Conservation (phyloP, 2,888 invertebrate species). For the Sussaba pulchella region DNA sequence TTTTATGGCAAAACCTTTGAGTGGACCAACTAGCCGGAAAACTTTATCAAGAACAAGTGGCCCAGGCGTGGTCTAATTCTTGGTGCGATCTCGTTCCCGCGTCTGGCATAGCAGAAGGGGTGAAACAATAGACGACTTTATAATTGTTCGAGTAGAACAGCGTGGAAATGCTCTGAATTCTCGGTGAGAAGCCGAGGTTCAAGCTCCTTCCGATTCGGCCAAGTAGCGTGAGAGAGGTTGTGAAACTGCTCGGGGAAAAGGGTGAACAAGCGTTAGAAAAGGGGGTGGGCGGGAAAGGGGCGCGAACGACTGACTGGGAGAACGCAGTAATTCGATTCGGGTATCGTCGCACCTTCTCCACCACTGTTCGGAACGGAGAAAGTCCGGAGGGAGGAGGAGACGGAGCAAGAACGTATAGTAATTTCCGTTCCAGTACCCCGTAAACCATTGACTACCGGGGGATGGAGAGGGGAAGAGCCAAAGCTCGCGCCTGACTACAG, state of each 20-base stretch:
- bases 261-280: neutral
- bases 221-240: slow-evolving; percentile 42
- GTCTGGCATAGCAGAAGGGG: slow-evolving; percentile 7
- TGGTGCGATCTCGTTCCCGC: neutral
- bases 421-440: slow-evolving; percentile 60
- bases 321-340: slow-evolving; percentile 63
- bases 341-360: slow-evolving; percentile 54
- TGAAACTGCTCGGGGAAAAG: slow-evolving; percentile 41
- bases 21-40: slow-evolving; percentile 46
- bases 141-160: slow-evolving; percentile 61
- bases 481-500: slow-evolving; percentile 68
- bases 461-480: too few species aligned
- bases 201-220: slow-evolving; percentile 58
- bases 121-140: slow-evolving; percentile 63
- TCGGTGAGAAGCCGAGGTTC: slow-evolving; percentile 50
- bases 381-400: neutral
- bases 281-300: slow-evolving; percentile 10
- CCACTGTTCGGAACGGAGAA: slow-evolving; percentile 25
- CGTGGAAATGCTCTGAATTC: slow-evolving; percentile 48
- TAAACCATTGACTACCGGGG: slow-evolving; percentile 52
- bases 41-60: slow-evolving; percentile 53
- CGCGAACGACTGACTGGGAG: slow-evolving; percentile 57
- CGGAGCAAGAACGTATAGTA: slow-evolving; percentile 59
- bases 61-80: slow-evolving; percentile 17
- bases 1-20: slow-evolving; percentile 22